Evolutionary conservation across 1,140 invertebrate species (phyloP).

Genomic region (Drosophila pseudoananassae): DNA sequence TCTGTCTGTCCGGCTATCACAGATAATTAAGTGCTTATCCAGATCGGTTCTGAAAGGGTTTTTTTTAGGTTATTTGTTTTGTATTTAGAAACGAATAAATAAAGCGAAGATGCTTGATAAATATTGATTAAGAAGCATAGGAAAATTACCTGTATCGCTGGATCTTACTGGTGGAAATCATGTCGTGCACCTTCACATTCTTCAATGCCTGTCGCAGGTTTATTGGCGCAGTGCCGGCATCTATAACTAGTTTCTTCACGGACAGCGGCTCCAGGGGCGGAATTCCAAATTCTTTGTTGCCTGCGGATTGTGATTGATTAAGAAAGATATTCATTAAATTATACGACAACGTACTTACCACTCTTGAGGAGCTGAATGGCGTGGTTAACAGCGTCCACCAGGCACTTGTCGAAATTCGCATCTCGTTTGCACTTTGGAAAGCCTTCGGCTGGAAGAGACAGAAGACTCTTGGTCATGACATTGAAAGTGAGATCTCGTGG

Average conservation of each 20-base stretch:
- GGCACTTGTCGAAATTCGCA: conserved; percentile 80
- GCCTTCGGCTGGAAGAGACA: conserved; percentile 56
- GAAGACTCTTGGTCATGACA: conserved; percentile 57
- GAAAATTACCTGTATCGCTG: conserved; percentile 69
- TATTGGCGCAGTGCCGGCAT: conserved; percentile 84
- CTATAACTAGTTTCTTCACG: conserved; percentile 81
- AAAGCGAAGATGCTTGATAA: background rate
- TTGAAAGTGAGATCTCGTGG: conserved; percentile 50
- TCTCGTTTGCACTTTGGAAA: conserved; percentile 80
- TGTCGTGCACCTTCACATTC: conserved; percentile 85
- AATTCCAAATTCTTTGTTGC: conserved; percentile 81
- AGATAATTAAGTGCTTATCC: conserved; percentile 83
- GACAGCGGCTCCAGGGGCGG: conserved; percentile 81
- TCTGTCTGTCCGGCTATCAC: conserved; percentile 84
- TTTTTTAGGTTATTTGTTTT: background rate
- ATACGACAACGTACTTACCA: conserved; percentile 45
- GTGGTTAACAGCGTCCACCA: conserved; percentile 78
- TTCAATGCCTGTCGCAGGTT: conserved; percentile 85
- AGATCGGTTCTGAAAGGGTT: conserved; percentile 83
- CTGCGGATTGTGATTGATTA: conserved; percentile 44
- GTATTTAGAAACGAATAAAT: no score
- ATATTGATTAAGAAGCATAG: background rate
- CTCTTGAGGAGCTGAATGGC: conserved; percentile 72
- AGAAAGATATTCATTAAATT: background rate
- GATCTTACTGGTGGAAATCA: conserved; percentile 84